Base-by-base conservation (phyloP, 2,888 invertebrate genomes). In the Dicyrtoma fusca region DNA sequence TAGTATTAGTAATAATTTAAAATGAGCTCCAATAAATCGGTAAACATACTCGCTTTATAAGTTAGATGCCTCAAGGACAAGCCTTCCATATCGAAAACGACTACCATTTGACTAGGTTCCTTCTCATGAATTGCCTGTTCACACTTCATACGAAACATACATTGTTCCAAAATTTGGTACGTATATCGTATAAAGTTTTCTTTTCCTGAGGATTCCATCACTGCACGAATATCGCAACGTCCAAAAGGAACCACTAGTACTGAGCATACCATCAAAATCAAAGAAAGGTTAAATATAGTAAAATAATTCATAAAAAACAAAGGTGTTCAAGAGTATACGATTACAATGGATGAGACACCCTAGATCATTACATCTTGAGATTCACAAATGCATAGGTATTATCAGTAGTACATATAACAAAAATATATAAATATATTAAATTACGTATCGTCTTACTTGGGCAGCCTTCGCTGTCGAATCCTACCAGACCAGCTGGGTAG, bases 401-500 rank as follows among this genome's bases (percentile, higher is more conserved):
- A n/a, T n/a, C n/a, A n/a, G n/a, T n/a, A n/a, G n/a, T n/a, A n/a
- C n/a, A n/a, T n/a, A n/a, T n/a, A n/a, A n/a, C n/a, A n/a, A n/a
- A n/a, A n/a, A n/a, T n/a, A n/a, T n/a, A n/a, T n/a, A 34, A 34
- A 34, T 34, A 34, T 34, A 34, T n/a, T n/a, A n/a, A n/a, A n/a
- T 25, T 26, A 19, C 14, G 11, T 53, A 59, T 42, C 10, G 44
- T 66, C 57, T 14, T 53, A 79, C 77, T 74, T 47, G 71, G 59
- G n/a, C 76, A 66, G 23, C 76, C 76, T n/a, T 75, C 77, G 11
- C 74, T 69, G 51, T 76, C 76, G 23, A 59, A 59, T 51, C 79
- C 79, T 1, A 42, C 42, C 14, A 63, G 14, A 14, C 70, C 70
- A 23, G 23, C 62, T 13, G 70, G 63, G 45, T 71, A 71, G 42